phyloP scores from a whole-genome alignment of 2,888 invertebrate genomes.

The Hartigia nigra region DNA sequence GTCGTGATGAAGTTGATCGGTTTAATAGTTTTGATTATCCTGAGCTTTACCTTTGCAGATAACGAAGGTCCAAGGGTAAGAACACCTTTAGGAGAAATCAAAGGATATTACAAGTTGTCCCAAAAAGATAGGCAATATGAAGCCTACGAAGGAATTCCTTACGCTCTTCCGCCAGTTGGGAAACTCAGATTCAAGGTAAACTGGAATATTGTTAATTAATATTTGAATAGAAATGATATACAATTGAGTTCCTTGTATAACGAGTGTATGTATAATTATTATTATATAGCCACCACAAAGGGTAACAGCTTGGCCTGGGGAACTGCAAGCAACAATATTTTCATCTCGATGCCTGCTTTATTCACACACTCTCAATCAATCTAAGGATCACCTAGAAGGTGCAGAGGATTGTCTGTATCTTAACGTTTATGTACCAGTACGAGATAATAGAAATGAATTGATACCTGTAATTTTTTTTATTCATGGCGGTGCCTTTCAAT shows the following conservation, averaged over 20 bases:
- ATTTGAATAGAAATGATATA: too few species aligned
- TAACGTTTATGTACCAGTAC: constrained; percentile 34
- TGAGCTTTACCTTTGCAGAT: neutral
- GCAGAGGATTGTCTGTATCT: constrained; percentile 41
- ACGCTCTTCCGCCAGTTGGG: constrained; percentile 52
- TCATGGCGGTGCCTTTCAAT: constrained; percentile 67
- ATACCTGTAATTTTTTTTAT: constrained; percentile 40
- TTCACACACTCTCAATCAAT: constrained; percentile 21
- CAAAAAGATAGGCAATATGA: constrained; percentile 44
- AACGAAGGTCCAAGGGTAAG: constrained; percentile 37
- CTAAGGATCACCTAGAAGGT: constrained; percentile 28
- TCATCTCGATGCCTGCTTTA: constrained; percentile 35
- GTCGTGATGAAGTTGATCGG: too few species aligned
- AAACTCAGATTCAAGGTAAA: constrained; percentile 52
- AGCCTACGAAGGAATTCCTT: constrained; percentile 57
- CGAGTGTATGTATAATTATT: neutral
- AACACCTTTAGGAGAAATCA: constrained; percentile 46
- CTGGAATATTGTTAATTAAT: too few species aligned
- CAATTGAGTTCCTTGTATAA: neutral
- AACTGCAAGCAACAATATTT: constrained; percentile 28
- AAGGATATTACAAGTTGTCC: constrained; percentile 48
- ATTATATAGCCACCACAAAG: constrained; percentile 34
- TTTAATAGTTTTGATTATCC: too few species aligned
- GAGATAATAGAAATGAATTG: constrained; percentile 13
- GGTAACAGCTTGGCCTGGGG: constrained; percentile 30